Conservation (phyloP, 1,140 invertebrate species). For the Drosophila tristis region DNA sequence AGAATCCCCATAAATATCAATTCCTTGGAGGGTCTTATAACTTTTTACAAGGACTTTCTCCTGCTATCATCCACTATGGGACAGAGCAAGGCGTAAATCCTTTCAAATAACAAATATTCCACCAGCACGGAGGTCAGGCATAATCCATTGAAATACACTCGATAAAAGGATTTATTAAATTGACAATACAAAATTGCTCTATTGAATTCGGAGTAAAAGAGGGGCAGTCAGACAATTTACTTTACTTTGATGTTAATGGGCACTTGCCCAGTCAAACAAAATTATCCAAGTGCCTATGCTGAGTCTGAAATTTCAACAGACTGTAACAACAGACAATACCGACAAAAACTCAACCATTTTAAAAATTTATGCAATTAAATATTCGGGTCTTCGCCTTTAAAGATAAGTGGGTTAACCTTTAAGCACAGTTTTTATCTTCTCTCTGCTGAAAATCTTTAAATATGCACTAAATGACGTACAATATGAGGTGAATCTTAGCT, state of each 20-base stretch:
- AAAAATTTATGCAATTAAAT: conserved; percentile 23
- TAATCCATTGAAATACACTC: conserved; percentile 66
- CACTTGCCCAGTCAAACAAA: conserved; percentile 34
- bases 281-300: conserved; percentile 16
- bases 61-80: conserved; percentile 7
- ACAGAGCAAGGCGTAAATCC: conserved; percentile 34
- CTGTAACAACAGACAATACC: neutral
- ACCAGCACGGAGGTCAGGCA: conserved; percentile 10
- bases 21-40: conserved; percentile 3
- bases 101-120: conserved; percentile 63
- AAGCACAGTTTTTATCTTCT: too few relatives aligned
- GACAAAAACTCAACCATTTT: conserved; percentile 12
- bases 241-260: conserved; percentile 51
- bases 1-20: conserved; percentile 56
- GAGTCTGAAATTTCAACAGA: conserved; percentile 6
- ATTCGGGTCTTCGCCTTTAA: conserved; percentile 14
- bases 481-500: conserved; percentile 29
- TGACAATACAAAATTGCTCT: conserved; percentile 74
- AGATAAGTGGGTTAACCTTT: neutral
- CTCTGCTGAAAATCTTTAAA: conserved; percentile 33
- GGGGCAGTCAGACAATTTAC: conserved; percentile 26
- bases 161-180: conserved; percentile 73
- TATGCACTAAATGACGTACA: conserved; percentile 18
- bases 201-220: conserved; percentile 30
- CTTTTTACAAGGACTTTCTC: conserved; percentile 4